phyloP scores from a whole-genome alignment of 1,140 invertebrate species.

The Anastrepha ludens region DNA sequence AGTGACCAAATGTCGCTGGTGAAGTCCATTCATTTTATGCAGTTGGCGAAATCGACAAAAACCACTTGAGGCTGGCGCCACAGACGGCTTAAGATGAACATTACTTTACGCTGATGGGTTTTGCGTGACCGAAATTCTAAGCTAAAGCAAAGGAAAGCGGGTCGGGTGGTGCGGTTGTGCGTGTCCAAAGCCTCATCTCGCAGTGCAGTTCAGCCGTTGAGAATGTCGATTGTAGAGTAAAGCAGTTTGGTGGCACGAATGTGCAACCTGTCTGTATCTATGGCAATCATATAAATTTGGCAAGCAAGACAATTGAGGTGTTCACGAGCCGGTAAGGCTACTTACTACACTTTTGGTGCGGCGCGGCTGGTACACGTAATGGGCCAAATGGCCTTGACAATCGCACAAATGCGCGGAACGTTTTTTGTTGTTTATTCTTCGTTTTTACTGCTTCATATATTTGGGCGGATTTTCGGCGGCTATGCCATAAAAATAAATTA shows the following conservation, averaged over 20 bases:
- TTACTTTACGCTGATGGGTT: conserved; percentile 53
- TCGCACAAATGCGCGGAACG: neutral
- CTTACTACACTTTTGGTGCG: no score
- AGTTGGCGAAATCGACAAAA: conserved; percentile 23
- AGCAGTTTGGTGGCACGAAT: neutral
- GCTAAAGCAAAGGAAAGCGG: neutral
- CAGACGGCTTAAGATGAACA: conserved; percentile 51
- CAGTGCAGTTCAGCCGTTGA: neutral
- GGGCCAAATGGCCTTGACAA: neutral
- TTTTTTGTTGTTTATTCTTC: neutral
- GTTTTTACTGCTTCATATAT: neutral
- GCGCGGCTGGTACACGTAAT: neutral
- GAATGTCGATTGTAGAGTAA: no score
- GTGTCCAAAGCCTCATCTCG: neutral
- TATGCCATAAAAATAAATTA: conserved; percentile 29
- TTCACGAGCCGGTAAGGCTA: neutral
- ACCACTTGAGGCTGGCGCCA: conserved; percentile 9
- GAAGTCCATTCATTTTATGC: conserved; percentile 34
- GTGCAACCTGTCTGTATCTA: neutral
- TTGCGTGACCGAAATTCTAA: conserved; percentile 52
- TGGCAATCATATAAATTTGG: conserved; percentile 7
- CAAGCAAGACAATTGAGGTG: conserved; percentile 9
- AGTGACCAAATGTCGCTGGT: conserved; percentile 8
- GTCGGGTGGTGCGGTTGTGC: neutral
- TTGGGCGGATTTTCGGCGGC: neutral